Evolutionary conservation across 1,140 invertebrate genomes (phyloP).

Genomic region (Drosophila mauritiana): DNA sequence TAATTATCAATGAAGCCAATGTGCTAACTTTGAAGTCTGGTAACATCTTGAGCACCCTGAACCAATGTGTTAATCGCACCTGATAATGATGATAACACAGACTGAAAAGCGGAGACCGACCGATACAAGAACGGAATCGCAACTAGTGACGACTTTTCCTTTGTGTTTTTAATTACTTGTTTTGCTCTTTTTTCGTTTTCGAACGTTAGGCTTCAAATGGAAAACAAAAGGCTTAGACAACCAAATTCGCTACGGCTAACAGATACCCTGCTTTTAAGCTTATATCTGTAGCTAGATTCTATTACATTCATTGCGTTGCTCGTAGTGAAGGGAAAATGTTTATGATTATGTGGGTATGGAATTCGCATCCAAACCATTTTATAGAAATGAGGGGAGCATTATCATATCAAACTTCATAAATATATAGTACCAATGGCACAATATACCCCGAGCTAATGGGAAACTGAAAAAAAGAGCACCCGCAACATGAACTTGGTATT

Average conservation of each 20-base stretch:
- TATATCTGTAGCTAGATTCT: too few relatives aligned
- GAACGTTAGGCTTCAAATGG: slow-evolving; percentile 31
- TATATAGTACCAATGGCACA: too few relatives aligned
- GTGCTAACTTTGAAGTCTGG: slow-evolving; percentile 25
- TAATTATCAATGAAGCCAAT: slow-evolving; percentile 41
- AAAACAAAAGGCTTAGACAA: slow-evolving; percentile 17
- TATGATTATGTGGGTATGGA: too few relatives aligned
- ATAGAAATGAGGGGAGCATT: background rate
- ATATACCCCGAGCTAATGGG: background rate
- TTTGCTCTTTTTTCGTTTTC: slow-evolving; percentile 1
- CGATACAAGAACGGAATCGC: slow-evolving; percentile 1
- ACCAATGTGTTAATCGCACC: slow-evolving; percentile 36
- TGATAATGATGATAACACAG: slow-evolving; percentile 31
- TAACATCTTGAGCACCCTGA: slow-evolving; percentile 15
- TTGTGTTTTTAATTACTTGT: slow-evolving; percentile 19
- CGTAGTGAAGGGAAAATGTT: too few relatives aligned
- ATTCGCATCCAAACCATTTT: background rate
- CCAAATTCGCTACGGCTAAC: background rate
- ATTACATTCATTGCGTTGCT: too few relatives aligned
- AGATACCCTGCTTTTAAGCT: background rate
- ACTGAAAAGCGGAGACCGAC: background rate
- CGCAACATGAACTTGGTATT: slow-evolving; percentile 39
- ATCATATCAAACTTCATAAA: too few relatives aligned
- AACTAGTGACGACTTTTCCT: slow-evolving; percentile 15
- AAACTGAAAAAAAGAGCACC: slow-evolving; percentile 1